A percentile compares a stretch with the other conserved stretches of the same genome.
Evolutionary conservation across 2,888 invertebrate genomes (phyloP).

Genomic region (Hypsopygia costalis): DNA sequence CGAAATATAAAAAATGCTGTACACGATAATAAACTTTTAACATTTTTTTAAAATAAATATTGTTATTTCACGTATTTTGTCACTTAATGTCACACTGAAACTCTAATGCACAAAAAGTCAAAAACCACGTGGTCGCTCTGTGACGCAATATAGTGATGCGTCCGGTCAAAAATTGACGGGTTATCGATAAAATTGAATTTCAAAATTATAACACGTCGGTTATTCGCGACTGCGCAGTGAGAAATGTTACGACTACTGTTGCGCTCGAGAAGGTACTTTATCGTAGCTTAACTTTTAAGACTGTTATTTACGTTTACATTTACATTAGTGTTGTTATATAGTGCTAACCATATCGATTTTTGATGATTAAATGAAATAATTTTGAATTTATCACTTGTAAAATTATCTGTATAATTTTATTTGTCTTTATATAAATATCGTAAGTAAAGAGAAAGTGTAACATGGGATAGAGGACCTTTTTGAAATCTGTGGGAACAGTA

Average conservation of each 20-base stretch:
- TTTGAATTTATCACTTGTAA: constrained; percentile 11
- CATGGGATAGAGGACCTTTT: too few species aligned
- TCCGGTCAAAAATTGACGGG: neutral
- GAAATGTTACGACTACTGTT: constrained; percentile 29
- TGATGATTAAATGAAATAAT: constrained; percentile 26
- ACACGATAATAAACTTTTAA: constrained; percentile 35
- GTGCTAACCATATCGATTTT: constrained; percentile 33
- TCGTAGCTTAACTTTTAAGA: constrained; percentile 25
- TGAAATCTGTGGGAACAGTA: too few species aligned
- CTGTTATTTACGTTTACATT: too few species aligned
- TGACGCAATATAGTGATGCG: constrained; percentile 25
- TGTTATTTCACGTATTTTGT: too few species aligned
- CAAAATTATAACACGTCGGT: constrained; percentile 24
- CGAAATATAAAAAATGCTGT: constrained; percentile 53
- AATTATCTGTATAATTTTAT: too few species aligned
- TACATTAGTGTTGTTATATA: constrained; percentile 12
- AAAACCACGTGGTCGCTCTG: constrained; percentile 29
- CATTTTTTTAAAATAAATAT: constrained; percentile 35
- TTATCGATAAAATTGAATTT: constrained; percentile 25
- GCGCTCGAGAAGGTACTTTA: constrained; percentile 28
- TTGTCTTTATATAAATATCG: too few species aligned
- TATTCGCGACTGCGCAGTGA: constrained; percentile 30
- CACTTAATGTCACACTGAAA: constrained; percentile 13
- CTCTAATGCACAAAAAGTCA: constrained; percentile 14
- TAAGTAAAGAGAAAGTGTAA: too few species aligned